phyloP scores from a whole-genome alignment of 2,888 invertebrate genomes.

The Muschampia staudingeri region DNA sequence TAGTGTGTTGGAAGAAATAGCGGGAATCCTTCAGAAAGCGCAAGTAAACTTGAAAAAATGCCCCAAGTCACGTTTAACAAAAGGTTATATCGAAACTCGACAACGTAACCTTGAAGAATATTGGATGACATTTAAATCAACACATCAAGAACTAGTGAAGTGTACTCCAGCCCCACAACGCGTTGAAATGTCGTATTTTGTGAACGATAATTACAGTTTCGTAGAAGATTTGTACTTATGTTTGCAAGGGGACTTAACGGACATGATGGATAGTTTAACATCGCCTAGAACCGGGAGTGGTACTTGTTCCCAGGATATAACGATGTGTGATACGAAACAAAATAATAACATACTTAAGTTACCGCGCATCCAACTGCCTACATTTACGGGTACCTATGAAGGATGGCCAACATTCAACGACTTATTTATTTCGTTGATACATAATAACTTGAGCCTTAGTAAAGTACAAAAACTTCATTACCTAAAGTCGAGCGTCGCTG shows the following conservation, averaged over 20 bases:
- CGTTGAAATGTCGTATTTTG: neutral
- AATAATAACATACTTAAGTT: neutral
- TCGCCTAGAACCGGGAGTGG: neutral
- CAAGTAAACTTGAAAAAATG: neutral
- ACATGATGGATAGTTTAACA: conserved; percentile 10
- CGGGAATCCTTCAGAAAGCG: conserved; percentile 9
- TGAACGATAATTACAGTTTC: neutral
- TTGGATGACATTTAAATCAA: neutral
- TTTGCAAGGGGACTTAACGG: neutral
- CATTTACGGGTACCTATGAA: neutral
- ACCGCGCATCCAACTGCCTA: neutral
- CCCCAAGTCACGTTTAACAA: conserved; percentile 9
- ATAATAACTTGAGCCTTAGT: neutral
- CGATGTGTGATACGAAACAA: neutral
- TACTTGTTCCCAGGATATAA: neutral
- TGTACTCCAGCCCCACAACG: neutral
- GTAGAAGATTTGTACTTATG: conserved; percentile 12
- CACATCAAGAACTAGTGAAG: conserved; percentile 2
- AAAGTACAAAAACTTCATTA: neutral
- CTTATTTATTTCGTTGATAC: neutral
- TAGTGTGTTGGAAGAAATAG: conserved; percentile 6
- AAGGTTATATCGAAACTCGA: conserved; percentile 9
- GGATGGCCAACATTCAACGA: neutral
- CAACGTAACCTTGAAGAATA: conserved; percentile 13
- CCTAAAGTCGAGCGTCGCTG: conserved; percentile 15